These are phyloP conservation scores for Euura saliciscinereae DNA, from an alignment of 1,140 invertebrate species.

Conservation along the genomic window DNA sequence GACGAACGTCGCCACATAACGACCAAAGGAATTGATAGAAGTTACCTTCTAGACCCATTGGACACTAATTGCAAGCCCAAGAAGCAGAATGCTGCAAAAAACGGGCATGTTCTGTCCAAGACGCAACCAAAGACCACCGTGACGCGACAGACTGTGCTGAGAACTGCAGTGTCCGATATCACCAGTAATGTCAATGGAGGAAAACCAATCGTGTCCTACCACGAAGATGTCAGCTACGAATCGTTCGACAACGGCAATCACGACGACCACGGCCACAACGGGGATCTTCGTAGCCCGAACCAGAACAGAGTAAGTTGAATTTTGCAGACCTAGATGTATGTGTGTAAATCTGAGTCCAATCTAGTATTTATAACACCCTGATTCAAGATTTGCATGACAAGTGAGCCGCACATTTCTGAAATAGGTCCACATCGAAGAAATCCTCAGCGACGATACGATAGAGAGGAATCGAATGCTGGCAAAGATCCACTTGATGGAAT, in stretches of 20 bases:
- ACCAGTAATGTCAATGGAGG: conserved; percentile 51
- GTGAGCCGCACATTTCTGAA: background rate
- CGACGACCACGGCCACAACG: conserved; percentile 36
- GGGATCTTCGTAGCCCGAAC: conserved; percentile 30
- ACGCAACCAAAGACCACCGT: conserved; percentile 45
- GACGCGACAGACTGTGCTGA: conserved; percentile 49
- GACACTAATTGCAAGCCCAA: conserved; percentile 54
- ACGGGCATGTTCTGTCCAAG: conserved; percentile 32
- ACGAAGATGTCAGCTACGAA: conserved; percentile 44
- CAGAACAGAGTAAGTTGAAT: conserved; percentile 32
- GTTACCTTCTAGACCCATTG: conserved; percentile 78
- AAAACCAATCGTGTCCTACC: conserved; percentile 48
- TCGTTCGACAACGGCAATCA: conserved; percentile 36
- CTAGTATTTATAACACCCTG: too few species aligned
- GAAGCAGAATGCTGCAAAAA: conserved; percentile 49
- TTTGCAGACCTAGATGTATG: background rate
- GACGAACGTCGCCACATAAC: conserved; percentile 75
- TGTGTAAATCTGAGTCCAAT: background rate
- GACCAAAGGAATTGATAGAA: conserved; percentile 76
- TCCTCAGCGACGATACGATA: conserved; percentile 36
- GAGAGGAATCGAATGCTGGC: conserved; percentile 43
- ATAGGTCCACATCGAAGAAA: conserved; percentile 34
- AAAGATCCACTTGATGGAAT: conserved; percentile 43
- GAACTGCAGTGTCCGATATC: conserved; percentile 41
- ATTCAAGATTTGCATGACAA: too few species aligned